phyloP scores from a whole-genome alignment of 2,797 vertebrate genomes.

The Hemibagrus guttatus region DNA sequence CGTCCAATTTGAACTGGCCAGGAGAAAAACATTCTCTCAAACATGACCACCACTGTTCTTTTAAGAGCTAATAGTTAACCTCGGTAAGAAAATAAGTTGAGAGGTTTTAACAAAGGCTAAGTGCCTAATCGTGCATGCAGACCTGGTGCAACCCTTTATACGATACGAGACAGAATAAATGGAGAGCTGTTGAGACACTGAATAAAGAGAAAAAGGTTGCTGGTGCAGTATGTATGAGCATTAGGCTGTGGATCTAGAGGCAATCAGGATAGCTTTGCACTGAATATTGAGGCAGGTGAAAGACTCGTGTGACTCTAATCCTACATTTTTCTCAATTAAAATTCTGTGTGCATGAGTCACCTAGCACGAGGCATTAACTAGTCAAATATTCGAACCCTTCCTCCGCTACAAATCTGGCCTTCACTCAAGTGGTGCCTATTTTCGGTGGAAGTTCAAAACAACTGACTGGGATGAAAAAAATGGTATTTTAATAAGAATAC shows the following conservation, averaged over 20 bases:
- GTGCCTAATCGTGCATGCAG: neutral
- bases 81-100: neutral
- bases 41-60: neutral
- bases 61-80: neutral
- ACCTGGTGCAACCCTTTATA: conserved; percentile 38
- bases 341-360: conserved; percentile 5
- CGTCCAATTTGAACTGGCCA: neutral
- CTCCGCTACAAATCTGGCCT: neutral
- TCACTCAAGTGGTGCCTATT: neutral
- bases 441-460: neutral
- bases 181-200: neutral
- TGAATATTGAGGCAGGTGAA: neutral
- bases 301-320: neutral
- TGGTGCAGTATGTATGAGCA: neutral
- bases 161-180: neutral
- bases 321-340: neutral
- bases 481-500: neutral
- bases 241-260: neutral
- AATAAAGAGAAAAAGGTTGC: neutral
- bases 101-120: conserved; percentile 8
- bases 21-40: neutral
- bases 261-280: neutral
- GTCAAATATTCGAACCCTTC: neutral
- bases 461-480: neutral
- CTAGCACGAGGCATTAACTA: neutral